Evolutionary conservation across 1,140 invertebrate species (phyloP), one percentile per base, ranked within the genome.

Genomic region (Stegodyphus dumicola): DNA sequence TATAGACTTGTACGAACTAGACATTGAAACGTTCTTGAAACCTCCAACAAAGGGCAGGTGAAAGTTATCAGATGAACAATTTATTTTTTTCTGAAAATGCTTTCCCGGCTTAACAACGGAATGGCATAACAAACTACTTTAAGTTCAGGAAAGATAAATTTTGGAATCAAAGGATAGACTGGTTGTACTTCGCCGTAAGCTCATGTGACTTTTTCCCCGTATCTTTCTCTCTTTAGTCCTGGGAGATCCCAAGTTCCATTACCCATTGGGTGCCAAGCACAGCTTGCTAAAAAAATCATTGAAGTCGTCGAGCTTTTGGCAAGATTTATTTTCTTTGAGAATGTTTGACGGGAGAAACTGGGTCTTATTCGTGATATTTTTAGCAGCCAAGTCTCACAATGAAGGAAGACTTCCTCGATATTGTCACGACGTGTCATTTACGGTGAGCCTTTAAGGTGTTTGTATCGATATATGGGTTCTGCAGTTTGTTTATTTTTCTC

Each of bases 371-470:
- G 73, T 56, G 81, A 84, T 84, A 84, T 84, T 84, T 84, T 84
- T 84, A 84, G 81, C 60, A 17, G 64, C 79, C 18, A 48, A 17
- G 48, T 67, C 79, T 65, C 56, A n/a, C 49, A 67, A 75, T 76
- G 81, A 76, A 51, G 65, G 56, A 65, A 76, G 33, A 76, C 60
- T 69, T 69, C 52, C 60, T 69, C 18, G 81, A 84, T 84, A 76
- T 84, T 76, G 81, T 76, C 81, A 84, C n/a, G 81, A 65, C 10
- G n/a, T 84, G 81, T 84, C 81, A 84, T 84, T 84, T 84, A 76
- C 18, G 51, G 65, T n/a, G 52, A 60, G 73, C 81, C 81, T 76
- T 13, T 49, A 69, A 73, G 81, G 81, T 10, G 7, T 60, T 53
- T 56, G 54, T 70, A 84, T 67, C 74, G 64, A 67, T 75, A 69